Conservation (phyloP, 2,797 vertebrate species). For the Cetoscarus ocellatus region DNA sequence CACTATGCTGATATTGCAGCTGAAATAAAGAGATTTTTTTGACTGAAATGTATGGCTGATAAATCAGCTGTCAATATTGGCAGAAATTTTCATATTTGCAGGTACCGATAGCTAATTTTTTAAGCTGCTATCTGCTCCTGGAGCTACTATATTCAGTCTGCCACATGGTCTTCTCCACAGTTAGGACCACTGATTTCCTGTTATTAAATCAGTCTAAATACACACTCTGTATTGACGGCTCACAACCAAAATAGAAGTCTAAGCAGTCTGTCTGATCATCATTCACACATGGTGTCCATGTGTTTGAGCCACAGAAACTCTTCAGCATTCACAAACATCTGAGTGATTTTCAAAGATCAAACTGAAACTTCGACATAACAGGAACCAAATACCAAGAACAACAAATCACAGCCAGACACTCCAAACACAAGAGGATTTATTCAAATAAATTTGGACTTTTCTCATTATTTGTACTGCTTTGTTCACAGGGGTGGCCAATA, state of each 20-base stretch:
- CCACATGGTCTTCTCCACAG: conserved; percentile 11
- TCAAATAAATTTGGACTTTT: too few relatives aligned
- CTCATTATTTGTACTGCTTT: too few relatives aligned
- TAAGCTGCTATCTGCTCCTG: neutral
- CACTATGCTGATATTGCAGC: too few relatives aligned
- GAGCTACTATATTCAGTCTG: neutral
- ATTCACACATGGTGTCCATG: conserved; percentile 49
- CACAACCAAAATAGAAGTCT: neutral
- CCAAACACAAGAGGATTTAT: neutral
- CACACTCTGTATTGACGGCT: neutral
- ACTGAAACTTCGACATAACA: neutral
- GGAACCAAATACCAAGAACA: neutral
- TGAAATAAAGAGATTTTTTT: too few relatives aligned
- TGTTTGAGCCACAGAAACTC: conserved; percentile 14
- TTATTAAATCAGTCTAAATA: conserved; percentile 1
- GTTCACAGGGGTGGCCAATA: too few relatives aligned
- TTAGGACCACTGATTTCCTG: conserved; percentile 34
- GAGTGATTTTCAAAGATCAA: neutral
- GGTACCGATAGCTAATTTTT: too few relatives aligned
- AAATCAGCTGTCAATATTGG: too few relatives aligned
- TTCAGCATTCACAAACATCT: neutral
- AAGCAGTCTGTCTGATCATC: conserved; percentile 2
- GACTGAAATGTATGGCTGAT: too few relatives aligned
- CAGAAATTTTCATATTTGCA: too few relatives aligned
- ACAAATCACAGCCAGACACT: neutral